Evolutionary conservation across 2,113 vertebrate genomes (phyloP).

Genomic region (Dinomys branickii): DNA sequence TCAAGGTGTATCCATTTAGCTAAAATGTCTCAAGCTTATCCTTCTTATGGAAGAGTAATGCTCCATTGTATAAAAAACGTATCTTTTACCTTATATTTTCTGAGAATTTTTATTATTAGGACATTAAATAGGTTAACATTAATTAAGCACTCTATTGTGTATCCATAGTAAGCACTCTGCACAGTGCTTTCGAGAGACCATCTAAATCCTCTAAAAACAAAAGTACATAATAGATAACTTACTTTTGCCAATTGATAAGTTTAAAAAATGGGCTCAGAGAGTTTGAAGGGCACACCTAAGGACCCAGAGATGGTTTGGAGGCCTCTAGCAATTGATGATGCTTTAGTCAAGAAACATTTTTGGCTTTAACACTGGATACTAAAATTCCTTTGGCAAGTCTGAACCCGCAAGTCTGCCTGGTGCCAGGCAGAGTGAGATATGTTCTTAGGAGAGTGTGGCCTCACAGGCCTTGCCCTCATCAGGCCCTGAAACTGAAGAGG

Average conservation of each 20-base stretch:
- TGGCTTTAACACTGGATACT: not conserved
- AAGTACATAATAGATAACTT: not conserved
- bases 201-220: constrained; percentile 15
- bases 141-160: not conserved
- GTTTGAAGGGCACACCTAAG: not conserved
- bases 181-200: not conserved
- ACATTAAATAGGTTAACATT: not conserved
- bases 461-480: not conserved
- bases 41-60: not conserved
- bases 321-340: not conserved
- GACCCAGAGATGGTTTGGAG: not conserved
- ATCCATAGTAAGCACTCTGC: not conserved
- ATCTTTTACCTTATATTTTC: not conserved
- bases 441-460: not conserved
- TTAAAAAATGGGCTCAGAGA: not conserved
- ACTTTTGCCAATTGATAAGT: not conserved
- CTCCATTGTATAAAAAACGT: not conserved
- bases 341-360: not conserved
- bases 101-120: not conserved
- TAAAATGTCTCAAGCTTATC: not conserved
- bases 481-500: not conserved
- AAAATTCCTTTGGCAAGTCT: not conserved
- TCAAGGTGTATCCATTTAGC: not conserved
- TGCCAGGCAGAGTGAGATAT: not conserved
- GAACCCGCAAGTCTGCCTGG: not conserved